These are phyloP conservation scores for Watsonalla binaria DNA, from an alignment of 2,888 invertebrate species.

Conservation along the genomic window DNA sequence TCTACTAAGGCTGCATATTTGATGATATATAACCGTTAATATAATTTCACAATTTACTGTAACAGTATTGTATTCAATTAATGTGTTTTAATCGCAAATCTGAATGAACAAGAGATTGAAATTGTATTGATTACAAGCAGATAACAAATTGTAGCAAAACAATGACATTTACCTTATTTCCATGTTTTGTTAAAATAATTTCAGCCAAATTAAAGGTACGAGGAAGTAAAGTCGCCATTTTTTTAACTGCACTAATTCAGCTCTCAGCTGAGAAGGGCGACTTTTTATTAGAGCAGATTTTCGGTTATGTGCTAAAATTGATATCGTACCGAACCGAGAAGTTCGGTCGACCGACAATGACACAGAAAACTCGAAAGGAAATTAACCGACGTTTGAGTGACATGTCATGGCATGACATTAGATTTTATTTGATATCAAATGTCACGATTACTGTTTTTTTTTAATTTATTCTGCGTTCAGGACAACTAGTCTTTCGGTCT, in stretches of 20 bases:
- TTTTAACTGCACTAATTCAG: constrained; percentile 30
- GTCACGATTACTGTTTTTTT: no score
- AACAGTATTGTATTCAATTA: no score
- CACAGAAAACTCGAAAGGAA: no score
- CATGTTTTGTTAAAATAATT: constrained; percentile 82
- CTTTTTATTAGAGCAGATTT: background rate
- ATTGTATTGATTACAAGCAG: background rate
- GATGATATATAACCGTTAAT: background rate
- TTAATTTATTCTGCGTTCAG: no score
- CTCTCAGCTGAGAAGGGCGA: background rate
- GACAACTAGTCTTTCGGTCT: no score
- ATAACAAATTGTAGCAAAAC: background rate
- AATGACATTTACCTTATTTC: constrained; percentile 81
- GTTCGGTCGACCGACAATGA: background rate
- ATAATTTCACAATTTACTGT: background rate
- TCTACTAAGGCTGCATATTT: background rate
- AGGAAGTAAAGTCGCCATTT: constrained; percentile 89
- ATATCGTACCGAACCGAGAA: background rate
- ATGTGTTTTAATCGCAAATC: no score
- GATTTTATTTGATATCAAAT: no score
- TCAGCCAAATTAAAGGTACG: constrained; percentile 85
- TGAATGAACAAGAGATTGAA: background rate
- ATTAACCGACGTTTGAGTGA: no score
- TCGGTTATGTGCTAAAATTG: background rate
- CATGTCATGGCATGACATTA: no score